Base-by-base conservation (phyloP, 2,797 vertebrate genomes). In the Huso huso region DNA sequence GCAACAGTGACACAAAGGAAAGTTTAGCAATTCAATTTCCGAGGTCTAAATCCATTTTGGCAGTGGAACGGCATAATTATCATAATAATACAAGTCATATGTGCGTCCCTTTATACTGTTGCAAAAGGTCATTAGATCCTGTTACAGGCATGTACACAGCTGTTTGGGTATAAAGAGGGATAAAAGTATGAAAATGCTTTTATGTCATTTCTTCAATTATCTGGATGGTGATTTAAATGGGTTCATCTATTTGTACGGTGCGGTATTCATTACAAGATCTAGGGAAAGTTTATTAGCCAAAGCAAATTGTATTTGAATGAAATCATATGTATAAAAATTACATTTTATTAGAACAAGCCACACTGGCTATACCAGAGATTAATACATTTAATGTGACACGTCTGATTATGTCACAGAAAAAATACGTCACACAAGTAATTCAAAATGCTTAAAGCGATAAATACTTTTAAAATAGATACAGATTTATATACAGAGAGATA, bases 281-380 rank as follows among this genome's bases (percentile, higher is more conserved):
- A 10, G 18, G 52, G 64, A 64, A 64, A n/a, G 49, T 48, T 11
- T 9, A 52, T 53, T 23, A 65, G 9, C 15, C n/a, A 12, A 66
- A 13, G 57, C n/a, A 60, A 48, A 55, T 62, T 62, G 55, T 6
- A 13, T 10, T 52, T 66, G 65, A 50, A 62, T 49, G 23, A 53
- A 18, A 61, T 58, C 58, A 61, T 37, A 18, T 64, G 58, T n/a
- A 18, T 61, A 66, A 62, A 50, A 63, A 62, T 50, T 61, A 15
- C 11, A 51, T 57, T 53, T 61, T 61, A 51, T 48, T 55, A 59
- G 11, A 57, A 62, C 37, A 49, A 62, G 64, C 64, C 51, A 62
- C 6, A 10, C 9, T 37, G 37, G 37, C 37, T 23, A 59, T n/a
- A 8, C 51, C 66, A 53, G 18, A 66, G 49, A 51, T 55, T 18